Evolutionary conservation across 1,140 invertebrate genomes (phyloP).

Genomic region (Heterodera carotae): DNA sequence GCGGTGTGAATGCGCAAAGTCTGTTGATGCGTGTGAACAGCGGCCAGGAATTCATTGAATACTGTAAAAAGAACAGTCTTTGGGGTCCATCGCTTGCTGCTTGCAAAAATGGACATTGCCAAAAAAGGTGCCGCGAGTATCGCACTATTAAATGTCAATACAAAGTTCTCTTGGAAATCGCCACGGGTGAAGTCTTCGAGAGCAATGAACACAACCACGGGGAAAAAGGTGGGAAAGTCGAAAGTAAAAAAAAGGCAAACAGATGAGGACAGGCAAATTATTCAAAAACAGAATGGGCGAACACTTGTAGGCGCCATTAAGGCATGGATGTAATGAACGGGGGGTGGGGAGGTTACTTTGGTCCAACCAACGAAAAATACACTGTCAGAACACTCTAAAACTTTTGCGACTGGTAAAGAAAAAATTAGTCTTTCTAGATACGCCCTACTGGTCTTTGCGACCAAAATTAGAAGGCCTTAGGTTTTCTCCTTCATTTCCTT

Average conservation of each 20-base stretch:
- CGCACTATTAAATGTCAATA: neutral
- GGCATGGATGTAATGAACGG: no score
- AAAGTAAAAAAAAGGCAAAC: neutral
- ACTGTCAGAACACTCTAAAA: no score
- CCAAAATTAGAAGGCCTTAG: no score
- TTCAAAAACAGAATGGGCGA: neutral
- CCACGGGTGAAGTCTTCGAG: neutral
- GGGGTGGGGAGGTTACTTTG: no score
- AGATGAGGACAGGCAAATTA: neutral
- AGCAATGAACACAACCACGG: neutral
- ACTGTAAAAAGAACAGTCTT: neutral
- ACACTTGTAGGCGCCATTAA: no score
- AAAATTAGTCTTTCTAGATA: no score
- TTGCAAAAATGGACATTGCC: neutral
- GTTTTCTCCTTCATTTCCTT: no score
- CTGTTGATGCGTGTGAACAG: neutral
- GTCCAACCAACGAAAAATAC: no score
- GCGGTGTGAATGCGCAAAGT: neutral
- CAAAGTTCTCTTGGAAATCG: neutral
- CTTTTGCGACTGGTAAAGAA: no score
- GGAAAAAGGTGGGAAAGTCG: no score
- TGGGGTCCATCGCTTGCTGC: neutral
- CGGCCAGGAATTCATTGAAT: neutral
- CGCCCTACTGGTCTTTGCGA: no score
- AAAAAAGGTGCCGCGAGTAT: neutral